phyloP scores from a whole-genome alignment of 2,113 vertebrate genomes.

The Puntigrus tetrazona region DNA sequence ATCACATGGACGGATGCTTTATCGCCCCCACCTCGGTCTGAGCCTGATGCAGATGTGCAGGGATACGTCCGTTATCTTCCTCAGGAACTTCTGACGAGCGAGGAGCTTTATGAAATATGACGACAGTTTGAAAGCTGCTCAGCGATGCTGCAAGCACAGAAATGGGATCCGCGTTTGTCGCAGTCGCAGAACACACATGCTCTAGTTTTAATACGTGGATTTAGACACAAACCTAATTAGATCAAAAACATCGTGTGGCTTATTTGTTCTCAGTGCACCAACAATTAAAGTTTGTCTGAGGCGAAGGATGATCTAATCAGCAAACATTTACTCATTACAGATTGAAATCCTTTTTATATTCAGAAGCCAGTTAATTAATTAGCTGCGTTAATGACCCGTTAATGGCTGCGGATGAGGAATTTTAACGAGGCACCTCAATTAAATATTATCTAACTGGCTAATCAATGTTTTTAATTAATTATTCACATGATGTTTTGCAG shows the following conservation, averaged over 20 bases:
- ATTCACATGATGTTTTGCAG: conserved; percentile 78
- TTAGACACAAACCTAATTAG: conserved; percentile 14
- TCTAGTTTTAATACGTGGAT: conserved; percentile 7
- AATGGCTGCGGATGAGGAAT: conserved; percentile 72
- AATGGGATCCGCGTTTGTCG: neutral
- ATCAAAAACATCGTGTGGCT: neutral
- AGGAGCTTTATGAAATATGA: neutral
- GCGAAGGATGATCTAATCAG: conserved; percentile 74
- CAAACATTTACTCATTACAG: conserved; percentile 76
- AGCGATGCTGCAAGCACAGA: neutral
- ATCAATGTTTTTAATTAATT: conserved; percentile 77
- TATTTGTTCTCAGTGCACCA: conserved; percentile 13
- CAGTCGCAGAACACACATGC: neutral
- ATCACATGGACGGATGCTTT: conserved; percentile 71
- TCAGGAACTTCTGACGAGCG: neutral
- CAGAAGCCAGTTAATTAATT: conserved; percentile 77
- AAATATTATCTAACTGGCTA: conserved; percentile 83
- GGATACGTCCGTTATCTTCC: neutral
- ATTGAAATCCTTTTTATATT: conserved; percentile 75
- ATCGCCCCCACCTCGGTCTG: conserved; percentile 31
- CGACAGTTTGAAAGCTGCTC: neutral
- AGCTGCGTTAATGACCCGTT: conserved; percentile 79
- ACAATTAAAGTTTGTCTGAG: conserved; percentile 53
- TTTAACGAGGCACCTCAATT: conserved; percentile 79
- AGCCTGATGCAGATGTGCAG: neutral